These are phyloP conservation scores for Rhegmatorhina hoffmannsi DNA, from an alignment of 2,113 vertebrate genomes.

Conservation along the genomic window DNA sequence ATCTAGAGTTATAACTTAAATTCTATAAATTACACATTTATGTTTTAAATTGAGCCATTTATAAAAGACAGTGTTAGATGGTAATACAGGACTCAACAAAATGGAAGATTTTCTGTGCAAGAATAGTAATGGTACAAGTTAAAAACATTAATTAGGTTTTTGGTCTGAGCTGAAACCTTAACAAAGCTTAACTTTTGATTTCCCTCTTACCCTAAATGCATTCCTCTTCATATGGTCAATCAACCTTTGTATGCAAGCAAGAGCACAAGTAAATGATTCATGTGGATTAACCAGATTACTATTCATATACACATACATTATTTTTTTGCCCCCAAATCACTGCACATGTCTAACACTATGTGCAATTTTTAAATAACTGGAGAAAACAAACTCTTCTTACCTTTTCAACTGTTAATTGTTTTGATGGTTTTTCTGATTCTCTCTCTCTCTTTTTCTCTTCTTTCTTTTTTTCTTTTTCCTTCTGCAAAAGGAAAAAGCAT, in stretches of 20 bases:
- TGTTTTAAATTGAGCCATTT: neutral
- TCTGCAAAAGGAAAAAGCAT: slow-evolving; percentile 71
- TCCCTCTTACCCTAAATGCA: neutral
- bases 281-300: neutral
- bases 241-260: neutral
- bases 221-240: accelerated
- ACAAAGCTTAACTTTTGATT: neutral
- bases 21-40: neutral
- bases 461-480: slow-evolving; percentile 89
- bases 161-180: neutral
- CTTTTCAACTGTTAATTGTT: slow-evolving; percentile 77
- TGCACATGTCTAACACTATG: neutral
- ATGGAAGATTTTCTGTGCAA: neutral
- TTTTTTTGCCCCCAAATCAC: neutral
- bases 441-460: slow-evolving; percentile 87
- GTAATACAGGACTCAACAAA: neutral
- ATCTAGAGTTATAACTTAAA: neutral
- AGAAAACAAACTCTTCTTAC: slow-evolving; percentile 44
- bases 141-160: neutral
- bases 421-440: slow-evolving; percentile 82
- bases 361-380: neutral
- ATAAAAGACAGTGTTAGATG: neutral
- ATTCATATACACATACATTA: neutral
- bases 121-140: neutral
- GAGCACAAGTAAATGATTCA: neutral